phyloP scores from a whole-genome alignment of 2,888 invertebrate genomes.

The Aelia acuminata region DNA sequence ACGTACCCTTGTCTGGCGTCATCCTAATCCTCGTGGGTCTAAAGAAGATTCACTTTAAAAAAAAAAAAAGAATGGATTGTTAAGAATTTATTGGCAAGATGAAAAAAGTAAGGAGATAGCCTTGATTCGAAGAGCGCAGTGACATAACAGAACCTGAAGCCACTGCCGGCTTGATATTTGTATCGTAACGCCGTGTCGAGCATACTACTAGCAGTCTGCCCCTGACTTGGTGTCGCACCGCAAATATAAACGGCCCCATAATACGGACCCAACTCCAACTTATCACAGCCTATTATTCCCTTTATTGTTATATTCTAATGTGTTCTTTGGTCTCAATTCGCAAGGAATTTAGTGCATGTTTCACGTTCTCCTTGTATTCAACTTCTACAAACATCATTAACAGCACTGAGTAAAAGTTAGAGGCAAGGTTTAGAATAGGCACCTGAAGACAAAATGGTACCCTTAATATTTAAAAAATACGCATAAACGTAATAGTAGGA shows the following conservation, averaged over 20 bases:
- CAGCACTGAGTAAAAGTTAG: too few species aligned
- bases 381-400: too few species aligned
- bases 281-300: not conserved
- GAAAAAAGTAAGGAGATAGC: not conserved
- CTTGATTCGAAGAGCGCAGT: not conserved
- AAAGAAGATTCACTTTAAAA: too few species aligned
- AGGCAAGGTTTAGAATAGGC: too few species aligned
- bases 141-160: not conserved
- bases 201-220: not conserved
- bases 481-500: too few species aligned
- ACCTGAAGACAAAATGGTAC: too few species aligned
- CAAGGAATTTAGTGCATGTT: not conserved
- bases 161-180: not conserved
- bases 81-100: constrained; percentile 2
- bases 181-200: not conserved
- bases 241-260: constrained; percentile 16
- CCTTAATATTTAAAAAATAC: too few species aligned
- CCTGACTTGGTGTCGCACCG: not conserved
- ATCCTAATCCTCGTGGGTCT: too few species aligned
- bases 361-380: too few species aligned
- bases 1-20: too few species aligned
- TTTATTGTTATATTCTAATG: not conserved
- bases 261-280: not conserved
- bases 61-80: not conserved
- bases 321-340: not conserved